Evolutionary conservation across 1,140 invertebrate species (phyloP), one percentile per base, ranked within the genome.

Genomic region (Camponotus pennsylvanicus): DNA sequence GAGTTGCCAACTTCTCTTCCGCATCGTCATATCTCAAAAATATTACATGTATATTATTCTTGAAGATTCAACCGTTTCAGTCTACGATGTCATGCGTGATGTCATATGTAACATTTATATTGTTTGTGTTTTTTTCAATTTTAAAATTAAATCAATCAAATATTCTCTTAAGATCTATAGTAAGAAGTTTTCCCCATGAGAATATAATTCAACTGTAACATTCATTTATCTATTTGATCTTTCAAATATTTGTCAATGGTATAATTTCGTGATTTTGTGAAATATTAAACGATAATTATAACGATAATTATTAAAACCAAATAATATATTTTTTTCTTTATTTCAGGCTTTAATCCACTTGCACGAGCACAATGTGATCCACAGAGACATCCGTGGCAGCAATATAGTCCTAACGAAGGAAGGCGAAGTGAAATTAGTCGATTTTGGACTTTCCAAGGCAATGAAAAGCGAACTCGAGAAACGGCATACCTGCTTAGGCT

Each of bases 351-450:
- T 98, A 59, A 95, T 97, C 7, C 96, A 98, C 93, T 95, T 99
- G 21, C 98, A 99, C 93, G 97, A 98, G 92, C 97, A 98, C 92
- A 96, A 98, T 92, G 96, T 98, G 8, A 97, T 99, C 61, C 98
- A 99, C 95, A 96, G 98, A 64, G 98, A 99, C 93, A 96, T 99
- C 52, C 97, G 97, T 88, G 98, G 97, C 49, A 97, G 96, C 88
- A 99, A 99, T 92, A 97, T 99, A 86, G 93, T 99, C 13, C 93
- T 99, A n/a, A 98, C 97, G 9, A 97, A 96, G 88, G 96, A 97
- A 77, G 98, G 98, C 1, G 97, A 98, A 92, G 96, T 99, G 0
- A 99, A 98, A 94, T 93, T 99, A 0, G 96, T 97, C 1, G 98
- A 98, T 93, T 98, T 98, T 92, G 98, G 98, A 3, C 95, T 99